A percentile compares a stretch with the other conserved stretches of the same genome.
These are phyloP conservation scores for Pithys albifrons DNA, from an alignment of 2,113 vertebrate genomes.

Conservation along the genomic window DNA sequence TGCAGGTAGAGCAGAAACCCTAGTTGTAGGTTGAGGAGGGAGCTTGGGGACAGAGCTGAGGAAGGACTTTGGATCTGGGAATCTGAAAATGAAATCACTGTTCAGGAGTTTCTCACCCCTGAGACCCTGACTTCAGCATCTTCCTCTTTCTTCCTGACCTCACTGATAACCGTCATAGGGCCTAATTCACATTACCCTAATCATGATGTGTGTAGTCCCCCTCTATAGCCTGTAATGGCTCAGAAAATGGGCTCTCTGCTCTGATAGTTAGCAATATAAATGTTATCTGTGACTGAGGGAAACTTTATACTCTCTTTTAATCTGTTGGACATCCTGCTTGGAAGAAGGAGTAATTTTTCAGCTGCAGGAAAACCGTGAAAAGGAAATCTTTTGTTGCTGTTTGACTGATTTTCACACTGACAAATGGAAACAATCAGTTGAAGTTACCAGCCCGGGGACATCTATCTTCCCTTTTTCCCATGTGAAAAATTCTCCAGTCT, in stretches of 20 bases:
- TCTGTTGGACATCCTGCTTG: constrained; percentile 9
- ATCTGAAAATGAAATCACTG: not conserved
- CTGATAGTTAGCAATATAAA: not conserved
- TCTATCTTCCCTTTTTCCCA: constrained; percentile 13
- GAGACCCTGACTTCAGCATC: not conserved
- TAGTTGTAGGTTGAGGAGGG: not conserved
- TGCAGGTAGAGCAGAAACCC: not conserved
- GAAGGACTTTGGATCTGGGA: not conserved
- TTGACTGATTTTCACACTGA: constrained; percentile 12
- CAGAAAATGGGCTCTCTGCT: not conserved
- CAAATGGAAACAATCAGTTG: not conserved
- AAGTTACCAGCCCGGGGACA: not conserved
- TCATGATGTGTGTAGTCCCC: fast-evolving
- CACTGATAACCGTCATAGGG: not conserved
- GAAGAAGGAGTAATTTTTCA: constrained; percentile 30
- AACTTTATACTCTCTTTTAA: not conserved
- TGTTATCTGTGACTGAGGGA: not conserved
- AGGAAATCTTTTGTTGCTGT: constrained; percentile 32
- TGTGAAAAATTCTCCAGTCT: not conserved
- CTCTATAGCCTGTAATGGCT: fast-evolving
- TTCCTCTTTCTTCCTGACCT: not conserved
- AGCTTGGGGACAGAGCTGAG: not conserved
- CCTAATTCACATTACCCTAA: not conserved
- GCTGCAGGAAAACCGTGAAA: not conserved
- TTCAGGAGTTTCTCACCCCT: not conserved